Evolutionary conservation across 2,113 vertebrate genomes (phyloP), one percentile per base, ranked within the genome.

Genomic region (Oreochromis aureus): DNA sequence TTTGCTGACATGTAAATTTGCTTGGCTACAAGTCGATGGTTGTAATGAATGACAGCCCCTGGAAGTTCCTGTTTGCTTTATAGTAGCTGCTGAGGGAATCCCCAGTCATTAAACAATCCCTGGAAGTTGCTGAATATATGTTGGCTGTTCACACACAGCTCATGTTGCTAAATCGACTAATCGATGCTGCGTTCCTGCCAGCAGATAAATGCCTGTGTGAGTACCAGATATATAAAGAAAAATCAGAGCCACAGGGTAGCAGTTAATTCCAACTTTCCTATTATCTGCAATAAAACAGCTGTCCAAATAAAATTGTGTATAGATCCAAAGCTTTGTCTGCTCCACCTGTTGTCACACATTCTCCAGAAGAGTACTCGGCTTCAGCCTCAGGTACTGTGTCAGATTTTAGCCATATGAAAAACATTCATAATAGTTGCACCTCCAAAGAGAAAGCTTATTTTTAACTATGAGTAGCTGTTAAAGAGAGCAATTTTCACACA

Each of bases 81-180:
- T n/a, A 12, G 89, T 44, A 16, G 59, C 81, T 66, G 87, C 86
- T 51, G 84, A 86, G 84, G 85, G 91, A 88, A 90, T 88, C 87
- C 85, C 82, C 80, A 3, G 82, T 86, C 85, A 53, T 85, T 86
- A 76, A 85, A 89, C 84, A 82, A 84, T 85, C 61, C 71, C 73
- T 18, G 34, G 36, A 87, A 89, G 88, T 86, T 55, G 79, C 19
- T 79, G 83, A 91, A 91, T 89, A 22, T 89, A 80, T 56, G 80
- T 91, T 53, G 8, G 58, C 80, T 30, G 48, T 82, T 88, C 30
- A 24, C 84, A 46, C 66, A 19, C 84, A 15, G 86, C 82, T 91
- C 80, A 84, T 88, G 87, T 56, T 89, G 80, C 83, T 87, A 84
- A 88, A 92, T 88, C 55, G 55, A 91, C 87, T 53, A 88, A 93